Base-by-base conservation (phyloP, 2,113 vertebrate species). In the Poeciliopsis prolifica region DNA sequence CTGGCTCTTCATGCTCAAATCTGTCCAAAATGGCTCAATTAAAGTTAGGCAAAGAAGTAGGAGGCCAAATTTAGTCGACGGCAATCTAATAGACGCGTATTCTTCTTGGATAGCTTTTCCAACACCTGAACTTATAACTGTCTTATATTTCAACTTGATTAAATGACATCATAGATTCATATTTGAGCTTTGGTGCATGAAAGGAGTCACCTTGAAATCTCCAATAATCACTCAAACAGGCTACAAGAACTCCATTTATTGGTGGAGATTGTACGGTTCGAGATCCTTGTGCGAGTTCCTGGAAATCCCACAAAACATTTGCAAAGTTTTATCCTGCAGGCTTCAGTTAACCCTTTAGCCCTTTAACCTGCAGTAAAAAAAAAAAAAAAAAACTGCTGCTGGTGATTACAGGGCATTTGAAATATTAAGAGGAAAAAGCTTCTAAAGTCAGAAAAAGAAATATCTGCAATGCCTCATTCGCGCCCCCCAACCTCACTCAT, bases 401-500 rank as follows among this genome's bases (percentile, higher is more conserved):
- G 7, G 30, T 31, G 69, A 61, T 62, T 31, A n/a, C 22, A 63
- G 4, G 33, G 17, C 31, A 19, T 31, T 22, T 54, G 19, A 61
- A 60, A 70, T 31, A 29, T 33, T 17, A 44, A 31, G 10, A 19
- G 3, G 5, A 58, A 58, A 19, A 29, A 37, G 3, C 1, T 33
- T 65, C 33, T 51, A 28, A 10, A 24, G 51, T 29, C 60, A 70
- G 76, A 68, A 35, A 9, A 40, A 67, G 44, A 70, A 65, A 75
- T 68, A 24, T 44, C 26, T 72, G n/a, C 5, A 1, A 31, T 62
- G 68, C 80, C 67, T 74, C 3, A 17, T 65, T 75, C n/a, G 40
- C 68, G 19, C 51, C 51, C 51, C 51, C 26, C 65, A 19, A 37
- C 22, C 65, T 61, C 31, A 5, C 65, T 84, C 44, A 80, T 89